A percentile compares a stretch with the other conserved stretches of the same genome.
phyloP scores from a whole-genome alignment of 2,113 vertebrate genomes.

The Spilogale gracilis region DNA sequence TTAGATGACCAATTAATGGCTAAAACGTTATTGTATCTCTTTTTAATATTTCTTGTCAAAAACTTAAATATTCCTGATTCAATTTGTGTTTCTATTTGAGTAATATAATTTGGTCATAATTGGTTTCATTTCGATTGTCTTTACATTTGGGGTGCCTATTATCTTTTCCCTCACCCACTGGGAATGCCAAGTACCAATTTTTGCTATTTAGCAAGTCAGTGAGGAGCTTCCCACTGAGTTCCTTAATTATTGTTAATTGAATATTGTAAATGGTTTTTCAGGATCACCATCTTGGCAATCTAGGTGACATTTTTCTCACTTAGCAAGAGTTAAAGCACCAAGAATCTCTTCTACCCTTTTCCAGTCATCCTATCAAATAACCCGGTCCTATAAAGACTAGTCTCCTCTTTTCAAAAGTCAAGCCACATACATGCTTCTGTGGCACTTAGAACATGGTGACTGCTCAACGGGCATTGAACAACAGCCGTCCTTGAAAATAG shows the following conservation, averaged over 20 bases:
- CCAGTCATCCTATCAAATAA: not conserved
- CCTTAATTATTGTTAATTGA: conserved; percentile 86
- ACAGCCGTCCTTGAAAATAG: conserved; percentile 46
- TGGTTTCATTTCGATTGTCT: conserved; percentile 81
- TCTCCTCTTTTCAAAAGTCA: conserved; percentile 34
- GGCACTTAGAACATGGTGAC: not conserved
- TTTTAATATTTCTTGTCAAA: conserved; percentile 81
- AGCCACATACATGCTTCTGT: not conserved
- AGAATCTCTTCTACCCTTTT: conserved; percentile 30
- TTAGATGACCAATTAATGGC: conserved; percentile 81
- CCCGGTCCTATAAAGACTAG: not conserved
- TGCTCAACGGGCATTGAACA: not conserved
- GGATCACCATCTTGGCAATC: conserved; percentile 69
- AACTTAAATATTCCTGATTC: conserved; percentile 79
- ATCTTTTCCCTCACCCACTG: conserved; percentile 75
- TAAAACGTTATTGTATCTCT: conserved; percentile 81
- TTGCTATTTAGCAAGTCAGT: conserved; percentile 80
- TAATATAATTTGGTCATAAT: conserved; percentile 82
- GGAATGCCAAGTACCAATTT: conserved; percentile 82
- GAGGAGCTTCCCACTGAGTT: conserved; percentile 81
- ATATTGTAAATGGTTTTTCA: conserved; percentile 82
- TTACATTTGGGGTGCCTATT: conserved; percentile 82
- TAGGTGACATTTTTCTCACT: conserved; percentile 50
- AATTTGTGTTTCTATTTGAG: conserved; percentile 79
- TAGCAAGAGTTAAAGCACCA: conserved; percentile 42